Evolutionary conservation across 2,888 invertebrate species (phyloP), one percentile per base, ranked within the genome.

Genomic region (Thysanoteuthis rhombus): DNA sequence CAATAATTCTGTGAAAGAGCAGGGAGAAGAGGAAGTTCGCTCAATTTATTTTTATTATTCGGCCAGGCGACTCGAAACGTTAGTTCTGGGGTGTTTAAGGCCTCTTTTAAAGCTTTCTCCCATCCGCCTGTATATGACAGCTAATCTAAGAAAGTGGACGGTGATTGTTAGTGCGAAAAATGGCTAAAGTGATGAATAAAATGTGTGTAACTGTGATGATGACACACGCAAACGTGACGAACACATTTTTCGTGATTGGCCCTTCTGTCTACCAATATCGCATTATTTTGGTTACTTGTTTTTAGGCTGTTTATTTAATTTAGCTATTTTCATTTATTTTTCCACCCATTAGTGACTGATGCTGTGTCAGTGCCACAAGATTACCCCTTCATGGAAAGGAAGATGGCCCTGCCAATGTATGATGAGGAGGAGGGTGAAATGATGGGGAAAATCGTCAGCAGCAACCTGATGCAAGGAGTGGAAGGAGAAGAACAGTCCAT

Each of bases 211-310:
- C 28, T 1, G 8, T 16, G 8, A 19, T 75, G 75, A 75, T n/a
- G 75, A 75, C 75, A 75, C 75, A n/a, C n/a, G n/a, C 75, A 75
- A 75, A 75, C 75, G 75, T 75, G 75, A 75, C 75, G 75, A n/a
- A 75, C 75, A 52, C 52, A 52, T 52, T 52, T 52, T 52, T 52
- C 25, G 52, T 25, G 52, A 22, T 75, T n/a, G 75, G 75, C 36
- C 36, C 36, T 75, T 75, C 75, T 75, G 75, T 10, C n/a, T 12
- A 75, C 36, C 16, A 75, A 75, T 75, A n/a, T 75, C 75, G 75
- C 75, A 75, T 75, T 75, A 36, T 75, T 36, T 75, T 75, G 75
- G 12, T 75, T 12, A 75, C 75, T 75, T 75, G 75, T 75, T 75
- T 75, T 75, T 75, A n/a, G 75, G 32, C 75, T n/a, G 75, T n/a